Conservation (phyloP, 2,797 vertebrate species). For the Cryptoblepharus egeriae region DNA sequence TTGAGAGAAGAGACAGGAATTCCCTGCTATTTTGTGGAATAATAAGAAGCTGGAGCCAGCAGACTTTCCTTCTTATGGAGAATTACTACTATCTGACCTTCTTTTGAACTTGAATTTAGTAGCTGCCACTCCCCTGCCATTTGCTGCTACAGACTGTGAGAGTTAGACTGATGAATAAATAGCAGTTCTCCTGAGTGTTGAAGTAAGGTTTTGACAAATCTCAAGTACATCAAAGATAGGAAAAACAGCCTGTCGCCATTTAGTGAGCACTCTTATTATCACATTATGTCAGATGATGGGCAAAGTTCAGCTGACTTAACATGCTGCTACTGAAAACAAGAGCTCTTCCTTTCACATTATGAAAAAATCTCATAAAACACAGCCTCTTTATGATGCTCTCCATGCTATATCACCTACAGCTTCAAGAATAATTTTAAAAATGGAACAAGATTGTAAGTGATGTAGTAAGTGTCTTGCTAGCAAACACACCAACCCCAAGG, state of each 20-base stretch:
- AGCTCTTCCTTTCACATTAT: constrained; percentile 27
- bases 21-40: constrained; percentile 7
- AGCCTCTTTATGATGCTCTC: neutral
- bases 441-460: constrained; percentile 1
- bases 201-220: constrained; percentile 59
- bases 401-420: neutral
- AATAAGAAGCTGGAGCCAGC: neutral
- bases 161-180: constrained; percentile 41
- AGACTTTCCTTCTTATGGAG: constrained; percentile 22
- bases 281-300: constrained; percentile 17
- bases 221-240: constrained; percentile 42
- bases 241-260: constrained; percentile 49
- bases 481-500: too few relatives aligned
- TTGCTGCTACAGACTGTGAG: constrained; percentile 51
- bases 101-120: constrained; percentile 74
- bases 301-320: constrained; percentile 45
- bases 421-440: constrained; percentile 5
- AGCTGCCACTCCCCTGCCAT: constrained; percentile 32
- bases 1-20: neutral
- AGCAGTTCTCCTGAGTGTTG: constrained; percentile 50
- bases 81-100: constrained; percentile 71
- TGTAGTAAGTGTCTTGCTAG: neutral
- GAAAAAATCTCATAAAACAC: neutral
- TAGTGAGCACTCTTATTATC: constrained; percentile 32
- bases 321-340: constrained; percentile 20